phyloP scores from a whole-genome alignment of 1,140 invertebrate species.

The Scylla paramamosain region DNA sequence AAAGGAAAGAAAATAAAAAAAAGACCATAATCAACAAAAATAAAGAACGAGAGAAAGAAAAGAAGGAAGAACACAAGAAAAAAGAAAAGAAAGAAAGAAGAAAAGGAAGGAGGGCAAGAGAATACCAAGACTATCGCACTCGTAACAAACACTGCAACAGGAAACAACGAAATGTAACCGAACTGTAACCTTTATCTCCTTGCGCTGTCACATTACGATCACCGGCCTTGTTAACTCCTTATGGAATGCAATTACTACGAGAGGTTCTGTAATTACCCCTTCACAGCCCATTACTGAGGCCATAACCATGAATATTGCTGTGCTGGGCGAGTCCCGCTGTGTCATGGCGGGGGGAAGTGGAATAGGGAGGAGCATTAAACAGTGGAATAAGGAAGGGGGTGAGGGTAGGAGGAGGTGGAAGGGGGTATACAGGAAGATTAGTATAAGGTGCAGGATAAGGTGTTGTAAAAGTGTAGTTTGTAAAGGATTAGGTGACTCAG shows the following conservation, averaged over 20 bases:
- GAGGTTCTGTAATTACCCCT: not conserved
- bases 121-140: too few species aligned
- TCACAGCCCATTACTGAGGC: not conserved
- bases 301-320: slow-evolving; percentile 22
- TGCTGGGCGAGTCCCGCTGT: not conserved
- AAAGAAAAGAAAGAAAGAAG: too few species aligned
- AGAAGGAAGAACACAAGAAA: too few species aligned
- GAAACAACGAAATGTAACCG: not conserved
- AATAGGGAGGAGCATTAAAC: not conserved
- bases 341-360: not conserved
- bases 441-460: not conserved
- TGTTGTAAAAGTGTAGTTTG: not conserved
- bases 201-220: not conserved
- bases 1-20: too few species aligned
- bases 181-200: not conserved
- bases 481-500: not conserved
- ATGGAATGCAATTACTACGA: not conserved
- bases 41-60: too few species aligned
- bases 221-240: not conserved
- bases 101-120: too few species aligned
- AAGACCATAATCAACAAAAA: too few species aligned
- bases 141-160: not conserved
- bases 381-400: not conserved
- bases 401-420: not conserved
- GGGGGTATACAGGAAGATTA: not conserved